Evolutionary conservation across 2,888 invertebrate genomes (phyloP).

Genomic region (Lycophotia porphyrea): DNA sequence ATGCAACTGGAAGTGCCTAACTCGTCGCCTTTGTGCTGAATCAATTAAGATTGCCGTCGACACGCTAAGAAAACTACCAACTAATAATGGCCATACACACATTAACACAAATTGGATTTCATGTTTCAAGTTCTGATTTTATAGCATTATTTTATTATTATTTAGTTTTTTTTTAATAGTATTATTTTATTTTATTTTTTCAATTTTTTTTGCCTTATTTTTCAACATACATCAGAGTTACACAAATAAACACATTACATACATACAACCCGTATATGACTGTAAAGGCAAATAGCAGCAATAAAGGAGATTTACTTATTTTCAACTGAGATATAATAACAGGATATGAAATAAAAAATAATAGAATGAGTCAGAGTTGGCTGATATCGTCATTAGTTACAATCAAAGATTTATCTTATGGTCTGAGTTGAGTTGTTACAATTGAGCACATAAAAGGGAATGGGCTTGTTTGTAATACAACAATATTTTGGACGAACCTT

Average conservation of each 20-base stretch:
- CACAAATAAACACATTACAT: too few species aligned
- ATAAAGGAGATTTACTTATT: conserved; percentile 43
- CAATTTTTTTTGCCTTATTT: too few species aligned
- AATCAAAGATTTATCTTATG: conserved; percentile 65
- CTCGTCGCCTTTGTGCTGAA: not conserved
- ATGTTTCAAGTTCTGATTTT: not conserved
- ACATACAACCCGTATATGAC: not conserved
- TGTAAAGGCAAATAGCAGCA: conserved; percentile 27
- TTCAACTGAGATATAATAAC: conserved; percentile 56
- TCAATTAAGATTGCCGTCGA: not conserved
- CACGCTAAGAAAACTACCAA: not conserved
- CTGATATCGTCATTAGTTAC: conserved; percentile 65
- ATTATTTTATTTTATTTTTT: too few species aligned
- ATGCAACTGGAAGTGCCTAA: not conserved
- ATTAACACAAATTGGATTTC: not conserved
- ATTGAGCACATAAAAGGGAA: conserved; percentile 55
- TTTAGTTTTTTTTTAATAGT: too few species aligned
- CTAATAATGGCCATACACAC: not conserved
- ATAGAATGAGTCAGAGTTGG: conserved; percentile 51
- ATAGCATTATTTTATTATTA: not conserved
- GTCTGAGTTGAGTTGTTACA: conserved; percentile 58
- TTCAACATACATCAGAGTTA: not conserved
- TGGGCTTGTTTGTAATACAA: conserved; percentile 34
- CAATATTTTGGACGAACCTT: conserved; percentile 5
- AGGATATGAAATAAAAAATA: conserved; percentile 63